Evolutionary conservation across 2,113 vertebrate genomes (phyloP).

Genomic region (Dipodomys spectabilis): DNA sequence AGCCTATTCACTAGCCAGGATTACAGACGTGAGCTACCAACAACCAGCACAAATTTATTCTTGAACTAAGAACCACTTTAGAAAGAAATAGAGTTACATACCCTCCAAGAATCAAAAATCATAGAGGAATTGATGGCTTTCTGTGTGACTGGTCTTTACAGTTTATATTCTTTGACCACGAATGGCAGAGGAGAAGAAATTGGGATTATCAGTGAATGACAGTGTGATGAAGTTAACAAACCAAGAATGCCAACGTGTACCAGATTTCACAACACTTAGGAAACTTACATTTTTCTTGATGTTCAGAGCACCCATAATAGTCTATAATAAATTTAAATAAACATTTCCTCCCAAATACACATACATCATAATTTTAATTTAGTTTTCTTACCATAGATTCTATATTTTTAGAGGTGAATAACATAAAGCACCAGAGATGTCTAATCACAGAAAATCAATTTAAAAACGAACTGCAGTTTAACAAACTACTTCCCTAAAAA

Average conservation of each 20-base stretch:
- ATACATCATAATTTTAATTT: neutral
- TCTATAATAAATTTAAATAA: constrained; percentile 5
- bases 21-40: no score
- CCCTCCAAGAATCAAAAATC: neutral
- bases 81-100: neutral
- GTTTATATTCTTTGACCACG: neutral
- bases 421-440: neutral
- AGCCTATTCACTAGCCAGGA: no score
- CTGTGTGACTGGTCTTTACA: neutral
- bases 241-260: neutral
- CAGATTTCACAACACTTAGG: neutral
- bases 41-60: neutral
- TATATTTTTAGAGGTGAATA: neutral
- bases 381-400: neutral
- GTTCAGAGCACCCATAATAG: constrained; percentile 1
- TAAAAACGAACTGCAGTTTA: neutral
- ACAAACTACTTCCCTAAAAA: neutral
- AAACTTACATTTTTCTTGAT: neutral
- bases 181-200: neutral
- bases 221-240: neutral
- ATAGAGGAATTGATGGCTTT: neutral
- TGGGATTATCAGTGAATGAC: neutral
- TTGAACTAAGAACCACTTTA: neutral
- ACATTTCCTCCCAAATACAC: neutral
- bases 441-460: neutral